Conservation (phyloP, 2,888 invertebrate genomes). For the Margaritifera margaritifera region DNA sequence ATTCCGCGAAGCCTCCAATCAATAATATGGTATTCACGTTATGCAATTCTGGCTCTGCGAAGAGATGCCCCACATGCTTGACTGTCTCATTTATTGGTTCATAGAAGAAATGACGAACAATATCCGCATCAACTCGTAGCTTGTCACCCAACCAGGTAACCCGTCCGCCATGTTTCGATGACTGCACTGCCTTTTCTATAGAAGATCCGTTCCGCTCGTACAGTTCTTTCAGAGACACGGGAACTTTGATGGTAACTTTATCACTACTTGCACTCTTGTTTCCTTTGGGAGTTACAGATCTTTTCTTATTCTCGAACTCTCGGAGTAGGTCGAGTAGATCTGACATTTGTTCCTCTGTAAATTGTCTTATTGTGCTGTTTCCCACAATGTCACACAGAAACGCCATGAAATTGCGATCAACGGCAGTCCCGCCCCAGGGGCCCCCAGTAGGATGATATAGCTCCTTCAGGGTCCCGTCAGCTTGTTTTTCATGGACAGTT, state of each 20-base stretch:
- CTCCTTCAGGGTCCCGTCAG: conserved; percentile 25
- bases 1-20: conserved; percentile 50
- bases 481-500: conserved; percentile 29
- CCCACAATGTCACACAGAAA: conserved; percentile 24
- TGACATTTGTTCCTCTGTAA: conserved; percentile 21
- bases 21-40: conserved; percentile 36
- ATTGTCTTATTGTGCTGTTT: conserved; percentile 1
- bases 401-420: conserved; percentile 27
- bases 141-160: conserved; percentile 31
- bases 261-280: conserved; percentile 4
- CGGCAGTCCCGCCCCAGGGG: conserved; percentile 35
- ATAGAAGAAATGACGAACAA: conserved; percentile 31
- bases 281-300: conserved; percentile 24
- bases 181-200: conserved; percentile 18
- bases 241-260: conserved; percentile 39
- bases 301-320: conserved; percentile 48
- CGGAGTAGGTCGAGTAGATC: conserved; percentile 39
- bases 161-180: conserved; percentile 21
- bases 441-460: conserved; percentile 33
- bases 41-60: conserved; percentile 21
- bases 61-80: conserved; percentile 31
- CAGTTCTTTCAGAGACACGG: conserved; percentile 20
- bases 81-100: conserved; percentile 28
- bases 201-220: conserved; percentile 21
- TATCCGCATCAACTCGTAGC: conserved; percentile 29